A percentile compares a stretch with the other conserved stretches of the same genome.
Conservation (phyloP, 1,140 invertebrate genomes). For the Atopsyche davidsoni region DNA sequence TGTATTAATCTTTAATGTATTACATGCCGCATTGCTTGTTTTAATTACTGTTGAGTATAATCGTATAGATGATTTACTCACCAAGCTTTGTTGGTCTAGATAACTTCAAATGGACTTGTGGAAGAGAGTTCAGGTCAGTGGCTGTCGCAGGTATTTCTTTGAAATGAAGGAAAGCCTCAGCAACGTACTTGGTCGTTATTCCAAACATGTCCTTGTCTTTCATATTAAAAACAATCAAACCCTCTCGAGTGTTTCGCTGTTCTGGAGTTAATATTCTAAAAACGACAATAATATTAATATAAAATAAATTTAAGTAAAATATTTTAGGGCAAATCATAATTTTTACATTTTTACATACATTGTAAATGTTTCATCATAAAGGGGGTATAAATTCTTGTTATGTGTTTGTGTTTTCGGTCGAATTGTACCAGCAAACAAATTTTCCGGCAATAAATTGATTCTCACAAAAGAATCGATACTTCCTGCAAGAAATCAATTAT, state of each 20-base stretch:
- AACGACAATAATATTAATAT: slow-evolving; percentile 17
- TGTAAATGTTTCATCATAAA: slow-evolving; percentile 90
- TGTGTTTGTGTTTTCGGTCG: slow-evolving; percentile 83
- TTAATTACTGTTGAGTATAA: slow-evolving; percentile 12
- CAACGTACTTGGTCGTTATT: slow-evolving; percentile 85
- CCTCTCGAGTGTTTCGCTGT: slow-evolving; percentile 64
- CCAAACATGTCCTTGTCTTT: slow-evolving; percentile 94
- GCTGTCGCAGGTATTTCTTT: slow-evolving; percentile 59
- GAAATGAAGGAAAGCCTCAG: slow-evolving; percentile 83
- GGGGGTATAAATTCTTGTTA: slow-evolving; percentile 86
- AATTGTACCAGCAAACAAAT: slow-evolving; percentile 67
- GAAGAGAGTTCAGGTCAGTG: slow-evolving; percentile 56
- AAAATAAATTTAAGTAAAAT: slow-evolving; percentile 12
- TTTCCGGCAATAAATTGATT: slow-evolving; percentile 75
- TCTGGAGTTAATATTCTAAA: slow-evolving; percentile 55
- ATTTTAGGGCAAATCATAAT: slow-evolving; percentile 10
- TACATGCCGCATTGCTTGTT: slow-evolving; percentile 6
- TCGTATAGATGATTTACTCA: slow-evolving; percentile 45
- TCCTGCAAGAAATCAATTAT: too few relatives aligned
- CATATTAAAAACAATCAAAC: slow-evolving; percentile 77
- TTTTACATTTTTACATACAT: slow-evolving; percentile 63
- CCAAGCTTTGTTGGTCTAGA: slow-evolving; percentile 70
- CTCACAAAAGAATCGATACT: slow-evolving; percentile 88
- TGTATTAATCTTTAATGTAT: too few relatives aligned
- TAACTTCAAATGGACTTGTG: slow-evolving; percentile 74